phyloP scores from a whole-genome alignment of 2,797 vertebrate genomes.

The Helicolenus hilgendorfi region DNA sequence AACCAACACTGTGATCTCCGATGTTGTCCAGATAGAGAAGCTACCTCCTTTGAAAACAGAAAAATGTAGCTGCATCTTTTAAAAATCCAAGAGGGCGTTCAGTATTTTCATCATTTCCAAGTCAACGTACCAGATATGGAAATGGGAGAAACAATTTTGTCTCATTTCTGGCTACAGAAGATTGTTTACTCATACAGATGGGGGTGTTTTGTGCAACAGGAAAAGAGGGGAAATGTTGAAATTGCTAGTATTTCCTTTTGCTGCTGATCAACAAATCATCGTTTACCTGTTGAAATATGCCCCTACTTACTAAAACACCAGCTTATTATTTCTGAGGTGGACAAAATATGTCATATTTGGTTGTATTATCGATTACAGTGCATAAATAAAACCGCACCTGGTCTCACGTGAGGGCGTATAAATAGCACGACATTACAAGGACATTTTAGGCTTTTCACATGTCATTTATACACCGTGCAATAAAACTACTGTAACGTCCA shows the following conservation, averaged over 20 bases:
- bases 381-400: background rate
- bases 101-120: background rate
- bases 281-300: background rate
- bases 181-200: background rate
- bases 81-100: background rate
- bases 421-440: no score
- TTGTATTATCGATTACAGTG: background rate
- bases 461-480: accelerated
- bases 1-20: background rate
- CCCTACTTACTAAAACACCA: background rate
- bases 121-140: background rate
- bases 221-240: background rate
- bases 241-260: background rate
- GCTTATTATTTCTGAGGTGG: background rate
- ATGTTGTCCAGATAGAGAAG: background rate
- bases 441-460: no score
- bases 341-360: background rate
- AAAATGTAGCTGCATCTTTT: background rate
- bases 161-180: background rate
- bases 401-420: accelerated
- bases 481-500: no score
- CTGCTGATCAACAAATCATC: background rate
- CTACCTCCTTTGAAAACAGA: background rate
- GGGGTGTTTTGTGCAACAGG: background rate
- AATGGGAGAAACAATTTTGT: background rate